Percentiles rank a stretch among this genome's conserved stretches.
These are phyloP conservation scores for Macrobrachium rosenbergii DNA, from an alignment of 1,140 invertebrate genomes.

Conservation along the genomic window DNA sequence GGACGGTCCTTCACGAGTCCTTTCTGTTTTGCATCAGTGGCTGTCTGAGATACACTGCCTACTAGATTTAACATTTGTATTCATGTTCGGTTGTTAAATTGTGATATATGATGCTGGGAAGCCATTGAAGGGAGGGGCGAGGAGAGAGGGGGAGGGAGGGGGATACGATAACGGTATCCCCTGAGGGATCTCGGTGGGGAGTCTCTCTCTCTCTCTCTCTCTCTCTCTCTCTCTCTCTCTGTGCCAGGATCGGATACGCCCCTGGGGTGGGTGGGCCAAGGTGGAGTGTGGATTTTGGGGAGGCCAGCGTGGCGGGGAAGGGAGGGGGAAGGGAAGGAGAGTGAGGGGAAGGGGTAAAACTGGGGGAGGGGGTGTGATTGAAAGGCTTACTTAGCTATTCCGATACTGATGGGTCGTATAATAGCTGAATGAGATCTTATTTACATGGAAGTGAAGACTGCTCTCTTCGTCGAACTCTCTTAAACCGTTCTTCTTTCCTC, in stretches of 20 bases:
- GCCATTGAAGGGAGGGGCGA: not conserved
- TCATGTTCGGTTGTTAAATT: not conserved
- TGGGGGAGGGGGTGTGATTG: not conserved
- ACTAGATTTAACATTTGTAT: not conserved
- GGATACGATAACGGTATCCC: not conserved
- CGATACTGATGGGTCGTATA: not conserved
- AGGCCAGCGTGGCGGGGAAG: not conserved
- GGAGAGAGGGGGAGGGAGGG: not conserved
- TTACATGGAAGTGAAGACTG: not conserved
- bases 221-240: too few relatives aligned
- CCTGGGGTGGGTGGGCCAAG: not conserved
- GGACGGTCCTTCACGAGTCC: not conserved
- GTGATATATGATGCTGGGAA: slow-evolving; percentile 3
- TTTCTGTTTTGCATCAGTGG: slow-evolving; percentile 25
- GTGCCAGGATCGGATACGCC: too few relatives aligned
- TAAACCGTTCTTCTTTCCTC: not conserved
- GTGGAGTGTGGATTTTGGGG: too few relatives aligned
- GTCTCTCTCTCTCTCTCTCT: too few relatives aligned
- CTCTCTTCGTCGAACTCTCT: not conserved
- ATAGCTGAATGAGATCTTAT: not conserved
- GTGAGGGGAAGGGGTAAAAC: not conserved
- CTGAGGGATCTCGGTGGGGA: too few relatives aligned
- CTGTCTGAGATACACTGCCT: not conserved
- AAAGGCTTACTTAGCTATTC: not conserved
- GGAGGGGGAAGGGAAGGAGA: not conserved